Percentiles rank a stretch among this genome's conserved stretches.
Conservation (phyloP, 2,888 invertebrate genomes). For the Mythimna albipuncta region DNA sequence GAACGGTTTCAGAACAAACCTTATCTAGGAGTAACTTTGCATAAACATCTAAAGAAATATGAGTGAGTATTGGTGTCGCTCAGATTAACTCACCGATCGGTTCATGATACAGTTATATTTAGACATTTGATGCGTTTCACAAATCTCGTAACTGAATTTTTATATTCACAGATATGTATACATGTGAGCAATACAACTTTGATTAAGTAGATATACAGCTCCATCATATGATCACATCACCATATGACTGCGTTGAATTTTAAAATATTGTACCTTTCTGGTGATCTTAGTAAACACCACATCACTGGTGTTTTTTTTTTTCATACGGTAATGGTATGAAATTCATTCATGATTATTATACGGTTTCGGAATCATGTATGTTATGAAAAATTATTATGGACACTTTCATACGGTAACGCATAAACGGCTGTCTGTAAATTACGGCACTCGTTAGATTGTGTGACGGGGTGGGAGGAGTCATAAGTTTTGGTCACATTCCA, state of each 20-base stretch:
- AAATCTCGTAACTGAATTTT: slow-evolving; percentile 34
- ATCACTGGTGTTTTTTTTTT: background rate
- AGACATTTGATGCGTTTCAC: slow-evolving; percentile 41
- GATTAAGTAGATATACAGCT: background rate
- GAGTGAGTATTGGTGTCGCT: slow-evolving; percentile 36
- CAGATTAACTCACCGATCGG: slow-evolving; percentile 38
- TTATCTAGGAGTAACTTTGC: slow-evolving; percentile 8
- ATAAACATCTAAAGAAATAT: slow-evolving; percentile 41
- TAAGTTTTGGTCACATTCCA: no score
- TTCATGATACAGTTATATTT: slow-evolving; percentile 51
- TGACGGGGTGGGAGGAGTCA: no score
- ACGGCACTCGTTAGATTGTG: no score
- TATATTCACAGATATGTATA: slow-evolving; percentile 22
- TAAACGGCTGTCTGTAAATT: no score
- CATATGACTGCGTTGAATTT: background rate
- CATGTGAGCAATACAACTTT: slow-evolving; percentile 9
- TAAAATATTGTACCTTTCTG: background rate
- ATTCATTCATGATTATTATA: background rate
- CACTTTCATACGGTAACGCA: background rate
- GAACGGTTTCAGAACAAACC: slow-evolving; percentile 5
- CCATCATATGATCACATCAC: background rate
- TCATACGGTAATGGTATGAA: background rate
- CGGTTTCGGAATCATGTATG: no score
- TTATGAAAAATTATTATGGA: background rate
- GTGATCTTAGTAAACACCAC: background rate